Evolutionary conservation across 2,113 vertebrate genomes (phyloP).

Genomic region (Rhadina sibilatrix): DNA sequence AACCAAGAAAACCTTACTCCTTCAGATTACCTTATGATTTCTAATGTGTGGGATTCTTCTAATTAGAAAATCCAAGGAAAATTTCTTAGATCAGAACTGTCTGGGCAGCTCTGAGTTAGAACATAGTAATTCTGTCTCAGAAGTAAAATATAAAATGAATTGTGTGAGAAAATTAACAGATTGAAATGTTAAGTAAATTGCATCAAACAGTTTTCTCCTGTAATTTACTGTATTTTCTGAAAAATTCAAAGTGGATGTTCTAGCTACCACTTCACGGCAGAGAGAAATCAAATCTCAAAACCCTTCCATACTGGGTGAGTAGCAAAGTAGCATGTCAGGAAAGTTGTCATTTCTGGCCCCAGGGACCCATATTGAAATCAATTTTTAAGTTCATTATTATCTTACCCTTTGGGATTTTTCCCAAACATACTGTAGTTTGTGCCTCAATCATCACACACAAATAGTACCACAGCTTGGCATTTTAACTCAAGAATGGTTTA

Average conservation of each 20-base stretch:
- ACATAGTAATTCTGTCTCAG: background rate
- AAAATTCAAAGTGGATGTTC: background rate
- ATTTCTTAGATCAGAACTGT: background rate
- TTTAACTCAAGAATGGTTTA: background rate
- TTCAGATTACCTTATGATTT: background rate
- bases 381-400: background rate
- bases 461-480: background rate
- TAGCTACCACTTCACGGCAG: background rate
- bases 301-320: background rate
- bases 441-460: background rate
- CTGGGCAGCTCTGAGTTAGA: background rate
- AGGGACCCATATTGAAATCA: background rate
- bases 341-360: background rate
- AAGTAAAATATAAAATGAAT: background rate
- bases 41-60: background rate
- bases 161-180: background rate
- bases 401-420: background rate
- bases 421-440: background rate
- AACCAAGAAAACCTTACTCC: background rate
- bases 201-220: background rate
- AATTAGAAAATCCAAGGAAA: background rate
- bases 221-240: background rate
- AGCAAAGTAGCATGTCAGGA: background rate
- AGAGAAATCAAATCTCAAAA: background rate
- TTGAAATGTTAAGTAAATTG: background rate